Evolutionary conservation across 1,140 invertebrate species (phyloP).

Genomic region (Drepana arcuata): DNA sequence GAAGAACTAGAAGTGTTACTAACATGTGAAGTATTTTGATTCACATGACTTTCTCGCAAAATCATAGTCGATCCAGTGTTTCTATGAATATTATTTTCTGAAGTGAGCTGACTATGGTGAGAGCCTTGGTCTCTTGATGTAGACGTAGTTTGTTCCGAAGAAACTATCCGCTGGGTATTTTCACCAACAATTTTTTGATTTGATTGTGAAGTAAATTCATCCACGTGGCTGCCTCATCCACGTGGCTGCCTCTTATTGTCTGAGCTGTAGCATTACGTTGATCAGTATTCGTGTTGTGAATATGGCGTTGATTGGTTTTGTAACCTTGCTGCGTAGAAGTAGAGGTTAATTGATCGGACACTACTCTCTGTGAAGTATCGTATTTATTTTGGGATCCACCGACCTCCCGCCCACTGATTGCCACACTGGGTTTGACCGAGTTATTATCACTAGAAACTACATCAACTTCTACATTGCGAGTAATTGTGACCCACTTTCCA

Average conservation of each 20-base stretch:
- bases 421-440: too few relatives aligned
- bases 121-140: background rate
- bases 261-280: slow-evolving; percentile 2
- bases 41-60: slow-evolving; percentile 13
- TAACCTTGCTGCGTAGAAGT: too few relatives aligned
- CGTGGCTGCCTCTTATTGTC: background rate
- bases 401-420: too few relatives aligned
- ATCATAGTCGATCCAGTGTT: slow-evolving; percentile 23
- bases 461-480: slow-evolving; percentile 52
- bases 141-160: background rate
- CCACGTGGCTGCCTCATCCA: too few relatives aligned
- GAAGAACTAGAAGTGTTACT: slow-evolving; percentile 12
- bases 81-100: slow-evolving; percentile 14
- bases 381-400: too few relatives aligned
- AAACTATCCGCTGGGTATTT: background rate
- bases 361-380: slow-evolving; percentile 15
- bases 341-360: slow-evolving; percentile 7
- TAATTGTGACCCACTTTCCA: slow-evolving; percentile 58
- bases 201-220: slow-evolving; percentile 2
- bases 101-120: slow-evolving; percentile 9
- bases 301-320: too few relatives aligned
- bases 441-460: slow-evolving; percentile 17
- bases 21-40: slow-evolving; percentile 9
- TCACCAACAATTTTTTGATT: slow-evolving; percentile 2
- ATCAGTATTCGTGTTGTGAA: too few relatives aligned